Conservation (phyloP, 2,888 invertebrate genomes). For the Dusona sp. region DNA sequence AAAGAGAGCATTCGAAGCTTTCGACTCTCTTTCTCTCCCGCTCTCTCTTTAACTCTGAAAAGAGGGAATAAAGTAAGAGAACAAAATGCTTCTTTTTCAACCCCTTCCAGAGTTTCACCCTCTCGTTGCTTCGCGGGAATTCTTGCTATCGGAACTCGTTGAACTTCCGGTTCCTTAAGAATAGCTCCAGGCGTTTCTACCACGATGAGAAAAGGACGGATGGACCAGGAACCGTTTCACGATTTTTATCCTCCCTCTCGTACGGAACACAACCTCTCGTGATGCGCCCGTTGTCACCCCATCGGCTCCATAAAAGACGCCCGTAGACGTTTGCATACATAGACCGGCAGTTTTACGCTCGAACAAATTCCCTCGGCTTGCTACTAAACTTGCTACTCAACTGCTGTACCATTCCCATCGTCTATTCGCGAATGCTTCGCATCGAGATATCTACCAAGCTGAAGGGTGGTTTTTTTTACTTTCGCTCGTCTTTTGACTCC, state of each 20-base stretch:
- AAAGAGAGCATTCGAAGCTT: slow-evolving; percentile 49
- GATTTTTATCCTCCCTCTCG: slow-evolving; percentile 72
- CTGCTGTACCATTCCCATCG: slow-evolving; percentile 37
- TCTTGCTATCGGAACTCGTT: slow-evolving; percentile 65
- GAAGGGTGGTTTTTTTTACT: not conserved
- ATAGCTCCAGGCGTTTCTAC: slow-evolving; percentile 52
- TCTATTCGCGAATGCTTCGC: slow-evolving; percentile 28
- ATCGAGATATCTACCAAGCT: slow-evolving; percentile 13
- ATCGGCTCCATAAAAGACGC: slow-evolving; percentile 81
- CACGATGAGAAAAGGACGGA: slow-evolving; percentile 44
- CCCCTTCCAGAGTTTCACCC: slow-evolving; percentile 6
- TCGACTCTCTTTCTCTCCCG: not conserved
- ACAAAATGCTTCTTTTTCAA: slow-evolving; percentile 64
- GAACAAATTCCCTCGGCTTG: slow-evolving; percentile 80
- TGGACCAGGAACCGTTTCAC: slow-evolving; percentile 64
- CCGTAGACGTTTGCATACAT: slow-evolving; percentile 83
- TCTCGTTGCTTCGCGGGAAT: slow-evolving; percentile 49
- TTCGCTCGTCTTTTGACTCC: not conserved
- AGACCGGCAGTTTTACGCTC: slow-evolving; percentile 83
- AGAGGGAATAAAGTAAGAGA: slow-evolving; percentile 29
- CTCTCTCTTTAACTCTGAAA: not conserved
- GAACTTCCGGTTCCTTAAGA: slow-evolving; percentile 63
- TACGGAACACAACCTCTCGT: slow-evolving; percentile 49
- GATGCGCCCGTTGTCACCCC: slow-evolving; percentile 83
- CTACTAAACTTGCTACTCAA: slow-evolving; percentile 37